Evolutionary conservation across 2,888 invertebrate species (phyloP), one percentile per base, ranked within the genome.

Genomic region (Deilephila elpenor): DNA sequence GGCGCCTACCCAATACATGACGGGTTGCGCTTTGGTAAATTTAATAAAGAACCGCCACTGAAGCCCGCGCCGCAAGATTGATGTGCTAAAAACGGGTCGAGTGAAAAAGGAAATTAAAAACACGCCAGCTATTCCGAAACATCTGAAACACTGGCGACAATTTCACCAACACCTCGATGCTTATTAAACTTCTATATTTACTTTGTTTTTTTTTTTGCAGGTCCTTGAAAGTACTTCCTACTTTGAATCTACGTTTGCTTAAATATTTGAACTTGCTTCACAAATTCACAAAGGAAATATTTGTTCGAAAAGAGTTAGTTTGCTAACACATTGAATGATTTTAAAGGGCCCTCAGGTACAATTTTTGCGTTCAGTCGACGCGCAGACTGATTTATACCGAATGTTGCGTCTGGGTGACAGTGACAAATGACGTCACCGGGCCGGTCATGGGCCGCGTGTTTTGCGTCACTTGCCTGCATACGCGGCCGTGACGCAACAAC

Each of bases 41-140:
- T 93, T 93, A 93, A 93, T 93, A 93, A 92, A 92, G 91, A 89
- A 83, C 82, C 79, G 82, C 82, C 81, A 83, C 81, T 79, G 80
- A 85, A 84, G 85, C 87, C 83, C 82, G 83, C 80, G 80, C 84
- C 81, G 81, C 78, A 91, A 92, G 93, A 93, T 93, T 93, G 92
- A 93, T 93, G 92, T 87, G 83, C 78, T 83, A 78, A 85, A 88
- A 85, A 86, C 86, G 86, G 81, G 82, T 81, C 83, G 78, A 82
- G 83, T 80, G 82, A 84, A 83, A 80, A 86, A 84, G 83, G 82
- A 86, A 89, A 88, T 89, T 88, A 87, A 88, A 84, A 86, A 81
- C 82, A 84, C 85, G 84, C 83, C 83, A 86, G 83, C 84, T 59
- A 62, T 56, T 67, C 17, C 67, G 44, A 67, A 67, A 67, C 64